phyloP scores from a whole-genome alignment of 1,140 invertebrate genomes.

The Diachasma alloeum region DNA sequence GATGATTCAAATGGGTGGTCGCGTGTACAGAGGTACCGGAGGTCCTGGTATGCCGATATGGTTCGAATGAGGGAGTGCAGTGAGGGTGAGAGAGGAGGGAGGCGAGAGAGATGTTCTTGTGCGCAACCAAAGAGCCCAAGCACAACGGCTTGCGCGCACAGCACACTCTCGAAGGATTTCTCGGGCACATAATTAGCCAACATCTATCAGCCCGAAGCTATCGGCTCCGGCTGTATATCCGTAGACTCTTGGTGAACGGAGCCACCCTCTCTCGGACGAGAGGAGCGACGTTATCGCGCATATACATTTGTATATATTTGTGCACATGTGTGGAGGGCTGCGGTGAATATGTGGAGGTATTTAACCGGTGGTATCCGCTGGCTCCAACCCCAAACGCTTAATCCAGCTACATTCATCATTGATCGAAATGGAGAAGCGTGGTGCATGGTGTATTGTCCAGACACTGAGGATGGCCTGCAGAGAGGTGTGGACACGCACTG shows the following conservation, averaged over 20 bases:
- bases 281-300: constrained; percentile 21
- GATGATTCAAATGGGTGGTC: constrained; percentile 41
- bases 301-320: not conserved
- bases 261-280: constrained; percentile 13
- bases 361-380: not conserved
- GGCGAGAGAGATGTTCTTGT: not conserved
- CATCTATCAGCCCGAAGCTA: constrained; percentile 66
- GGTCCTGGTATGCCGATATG: constrained; percentile 24
- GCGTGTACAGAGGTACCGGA: constrained; percentile 23
- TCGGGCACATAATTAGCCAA: constrained; percentile 65
- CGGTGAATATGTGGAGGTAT: not conserved
- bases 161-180: constrained; percentile 38
- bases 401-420: not conserved
- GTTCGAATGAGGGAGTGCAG: not conserved
- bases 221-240: constrained; percentile 53
- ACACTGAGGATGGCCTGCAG: not conserved
- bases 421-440: not conserved
- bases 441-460: not conserved
- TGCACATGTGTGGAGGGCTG: not conserved
- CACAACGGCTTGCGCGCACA: not conserved
- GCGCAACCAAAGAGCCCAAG: not conserved
- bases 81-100: not conserved
- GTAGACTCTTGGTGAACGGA: constrained; percentile 29
- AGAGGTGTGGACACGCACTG: not conserved
- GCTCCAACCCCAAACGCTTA: not conserved